Evolutionary conservation across 2,113 vertebrate genomes (phyloP).

Genomic region (Epinephelus fuscoguttatus): DNA sequence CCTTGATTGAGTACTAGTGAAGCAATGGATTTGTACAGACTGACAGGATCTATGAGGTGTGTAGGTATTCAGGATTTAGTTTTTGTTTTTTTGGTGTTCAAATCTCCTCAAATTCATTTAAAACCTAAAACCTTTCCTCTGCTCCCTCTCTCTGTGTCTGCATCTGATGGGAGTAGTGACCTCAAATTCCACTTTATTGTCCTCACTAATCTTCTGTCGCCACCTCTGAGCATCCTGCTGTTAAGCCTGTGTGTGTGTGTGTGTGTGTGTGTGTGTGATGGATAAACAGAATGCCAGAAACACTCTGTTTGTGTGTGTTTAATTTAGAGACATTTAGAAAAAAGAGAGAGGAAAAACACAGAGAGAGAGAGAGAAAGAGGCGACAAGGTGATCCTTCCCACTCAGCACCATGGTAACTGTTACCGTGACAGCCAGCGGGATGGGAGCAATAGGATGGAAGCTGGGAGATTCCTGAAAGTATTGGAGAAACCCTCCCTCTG

Average conservation of each 20-base stretch:
- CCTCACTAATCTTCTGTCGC: conserved; percentile 27
- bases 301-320: neutral
- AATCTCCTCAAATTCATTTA: neutral
- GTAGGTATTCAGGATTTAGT: neutral
- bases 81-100: neutral
- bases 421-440: conserved; percentile 47
- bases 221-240: conserved; percentile 6
- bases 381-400: conserved; percentile 23
- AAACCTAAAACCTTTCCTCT: neutral
- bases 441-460: conserved; percentile 20
- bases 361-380: neutral
- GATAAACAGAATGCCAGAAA: neutral
- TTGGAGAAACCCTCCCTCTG: conserved; percentile 26
- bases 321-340: conserved; percentile 8
- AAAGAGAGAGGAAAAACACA: neutral
- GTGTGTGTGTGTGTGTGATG: conserved; percentile 15
- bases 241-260: neutral
- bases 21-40: neutral
- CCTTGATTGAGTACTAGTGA: neutral
- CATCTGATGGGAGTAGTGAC: conserved; percentile 18
- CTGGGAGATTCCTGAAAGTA: conserved; percentile 37
- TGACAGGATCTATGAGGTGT: neutral
- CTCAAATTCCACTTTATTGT: conserved; percentile 34
- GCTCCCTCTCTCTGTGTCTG: neutral
- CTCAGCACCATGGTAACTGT: conserved; percentile 64